Evolutionary conservation across 2,797 vertebrate genomes (phyloP).

Genomic region (Darevskia mixta): DNA sequence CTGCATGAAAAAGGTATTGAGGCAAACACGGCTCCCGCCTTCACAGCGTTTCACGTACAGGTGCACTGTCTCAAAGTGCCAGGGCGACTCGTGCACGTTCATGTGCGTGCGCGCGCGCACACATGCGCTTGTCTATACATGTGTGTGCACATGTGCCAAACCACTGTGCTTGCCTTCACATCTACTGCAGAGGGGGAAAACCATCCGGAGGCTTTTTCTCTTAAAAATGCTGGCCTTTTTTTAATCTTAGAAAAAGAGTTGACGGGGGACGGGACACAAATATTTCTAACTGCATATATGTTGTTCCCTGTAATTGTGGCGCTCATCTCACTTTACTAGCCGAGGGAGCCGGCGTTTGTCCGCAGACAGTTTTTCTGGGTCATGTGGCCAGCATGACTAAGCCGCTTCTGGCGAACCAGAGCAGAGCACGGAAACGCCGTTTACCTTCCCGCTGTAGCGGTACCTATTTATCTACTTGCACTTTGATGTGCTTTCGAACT

Average conservation of each 20-base stretch:
- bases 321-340: too few relatives aligned
- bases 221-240: neutral
- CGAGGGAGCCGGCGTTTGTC: too few relatives aligned
- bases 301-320: neutral
- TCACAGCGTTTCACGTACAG: slow-evolving; percentile 55
- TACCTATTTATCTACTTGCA: too few relatives aligned
- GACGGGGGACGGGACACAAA: neutral
- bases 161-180: neutral
- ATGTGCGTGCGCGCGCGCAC: too few relatives aligned
- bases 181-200: neutral
- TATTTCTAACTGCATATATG: neutral
- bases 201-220: accelerated
- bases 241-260: neutral
- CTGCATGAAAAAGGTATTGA: slow-evolving; percentile 76
- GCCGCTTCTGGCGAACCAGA: too few relatives aligned
- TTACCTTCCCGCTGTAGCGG: too few relatives aligned
- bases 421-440: too few relatives aligned
- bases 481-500: too few relatives aligned
- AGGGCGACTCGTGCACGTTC: slow-evolving; percentile 25
- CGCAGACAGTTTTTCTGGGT: too few relatives aligned
- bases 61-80: slow-evolving; percentile 62
- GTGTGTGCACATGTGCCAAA: neutral
- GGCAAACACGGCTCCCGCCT: slow-evolving; percentile 58
- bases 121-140: too few relatives aligned
- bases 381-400: too few relatives aligned